Conservation (phyloP, 2,888 invertebrate genomes). For the Monochamus alternatus region DNA sequence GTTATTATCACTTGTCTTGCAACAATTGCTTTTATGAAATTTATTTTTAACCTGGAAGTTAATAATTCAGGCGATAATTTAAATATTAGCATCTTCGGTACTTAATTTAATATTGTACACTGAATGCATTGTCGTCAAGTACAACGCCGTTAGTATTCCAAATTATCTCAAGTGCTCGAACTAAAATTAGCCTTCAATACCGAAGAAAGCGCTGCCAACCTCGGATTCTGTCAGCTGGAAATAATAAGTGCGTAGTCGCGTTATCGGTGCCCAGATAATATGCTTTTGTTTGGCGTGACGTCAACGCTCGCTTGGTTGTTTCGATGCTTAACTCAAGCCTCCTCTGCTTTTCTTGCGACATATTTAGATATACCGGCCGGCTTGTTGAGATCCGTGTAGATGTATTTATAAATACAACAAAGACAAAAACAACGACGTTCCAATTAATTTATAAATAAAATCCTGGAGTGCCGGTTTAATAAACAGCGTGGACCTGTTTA, state of each 20-base stretch:
- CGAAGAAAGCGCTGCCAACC: slow-evolving; percentile 7
- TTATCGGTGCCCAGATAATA: slow-evolving; percentile 37
- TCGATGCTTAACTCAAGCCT: slow-evolving; percentile 27
- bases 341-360: slow-evolving; percentile 32
- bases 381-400: slow-evolving; percentile 19
- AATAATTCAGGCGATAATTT: too few relatives aligned
- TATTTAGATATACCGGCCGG: slow-evolving; percentile 41
- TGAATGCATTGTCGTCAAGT: slow-evolving; percentile 9
- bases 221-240: slow-evolving; percentile 40
- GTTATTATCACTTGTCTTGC: too few relatives aligned
- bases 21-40: too few relatives aligned
- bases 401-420: slow-evolving; percentile 30
- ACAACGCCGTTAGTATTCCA: slow-evolving; percentile 12
- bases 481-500: neutral
- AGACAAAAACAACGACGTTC: slow-evolving; percentile 20
- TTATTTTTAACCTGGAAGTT: too few relatives aligned
- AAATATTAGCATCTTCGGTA: too few relatives aligned
- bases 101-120: neutral
- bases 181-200: slow-evolving; percentile 20
- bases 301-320: slow-evolving; percentile 30
- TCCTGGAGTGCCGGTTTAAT: neutral
- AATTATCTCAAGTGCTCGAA: slow-evolving; percentile 12
- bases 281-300: slow-evolving; percentile 40
- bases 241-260: slow-evolving; percentile 41
- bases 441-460: slow-evolving; percentile 24